phyloP scores from a whole-genome alignment of 2,113 vertebrate species.

The Etheostoma cragini region DNA sequence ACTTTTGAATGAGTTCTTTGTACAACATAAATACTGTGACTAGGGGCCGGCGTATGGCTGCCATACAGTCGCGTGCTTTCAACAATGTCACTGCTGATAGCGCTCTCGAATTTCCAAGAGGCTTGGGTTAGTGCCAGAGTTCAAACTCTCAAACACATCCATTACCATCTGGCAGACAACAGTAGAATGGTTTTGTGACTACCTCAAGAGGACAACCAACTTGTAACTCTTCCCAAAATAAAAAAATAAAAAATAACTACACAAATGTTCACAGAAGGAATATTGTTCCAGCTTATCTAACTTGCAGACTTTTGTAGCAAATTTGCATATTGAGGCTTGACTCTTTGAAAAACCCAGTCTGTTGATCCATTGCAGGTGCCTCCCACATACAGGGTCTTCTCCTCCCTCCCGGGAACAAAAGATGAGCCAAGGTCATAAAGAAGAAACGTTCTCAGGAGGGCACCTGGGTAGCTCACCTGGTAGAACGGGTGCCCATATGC shows the following conservation, averaged over 20 bases:
- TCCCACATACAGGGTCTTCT: slow-evolving; percentile 23
- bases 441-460: not conserved
- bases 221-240: slow-evolving; percentile 1
- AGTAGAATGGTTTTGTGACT: slow-evolving; percentile 9
- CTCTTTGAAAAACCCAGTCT: slow-evolving; percentile 20
- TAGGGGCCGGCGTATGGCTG: slow-evolving; percentile 51
- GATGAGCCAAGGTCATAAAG: slow-evolving; percentile 21
- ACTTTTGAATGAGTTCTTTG: slow-evolving; percentile 52
- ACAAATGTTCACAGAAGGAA: slow-evolving; percentile 7
- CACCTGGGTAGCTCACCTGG: too few species aligned
- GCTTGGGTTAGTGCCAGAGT: slow-evolving; percentile 50
- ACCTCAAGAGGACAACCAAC: slow-evolving; percentile 20
- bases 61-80: slow-evolving; percentile 46
- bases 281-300: slow-evolving; percentile 19
- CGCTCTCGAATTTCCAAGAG: slow-evolving; percentile 39
- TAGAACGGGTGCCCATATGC: too few species aligned
- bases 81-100: slow-evolving; percentile 57
- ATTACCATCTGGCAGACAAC: slow-evolving; percentile 13
- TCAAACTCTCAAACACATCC: slow-evolving; percentile 53
- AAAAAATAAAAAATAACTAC: slow-evolving; percentile 5
- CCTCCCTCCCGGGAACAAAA: slow-evolving; percentile 22
- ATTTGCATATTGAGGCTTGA: slow-evolving; percentile 30
- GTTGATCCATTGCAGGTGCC: slow-evolving; percentile 13
- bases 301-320: not conserved
- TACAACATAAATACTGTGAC: slow-evolving; percentile 54